phyloP scores from a whole-genome alignment of 2,888 invertebrate species.

The Glaucopsyche alexis region DNA sequence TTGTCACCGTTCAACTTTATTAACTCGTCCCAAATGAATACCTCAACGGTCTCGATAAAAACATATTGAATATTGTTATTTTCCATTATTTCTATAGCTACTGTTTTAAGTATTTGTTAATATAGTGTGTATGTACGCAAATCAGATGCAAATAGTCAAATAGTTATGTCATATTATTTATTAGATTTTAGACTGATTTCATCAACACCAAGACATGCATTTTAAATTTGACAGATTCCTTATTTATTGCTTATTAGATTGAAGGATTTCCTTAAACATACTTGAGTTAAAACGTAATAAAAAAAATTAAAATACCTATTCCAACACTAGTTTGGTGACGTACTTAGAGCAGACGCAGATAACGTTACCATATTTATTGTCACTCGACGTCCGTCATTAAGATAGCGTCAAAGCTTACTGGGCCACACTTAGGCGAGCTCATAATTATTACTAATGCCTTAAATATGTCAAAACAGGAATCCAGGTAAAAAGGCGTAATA shows the following conservation, averaged over 20 bases:
- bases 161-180: too few relatives aligned
- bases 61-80: neutral
- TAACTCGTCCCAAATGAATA: conserved; percentile 3
- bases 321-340: conserved; percentile 60
- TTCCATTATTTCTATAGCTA: neutral
- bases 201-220: neutral
- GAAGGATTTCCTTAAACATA: neutral
- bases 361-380: conserved; percentile 79
- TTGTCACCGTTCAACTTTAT: conserved; percentile 18
- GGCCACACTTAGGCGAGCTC: conserved; percentile 73
- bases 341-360: conserved; percentile 66
- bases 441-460: conserved; percentile 81
- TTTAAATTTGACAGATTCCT: neutral
- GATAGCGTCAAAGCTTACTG: conserved; percentile 78
- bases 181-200: too few relatives aligned
- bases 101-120: neutral
- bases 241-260: neutral
- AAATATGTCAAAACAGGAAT: conserved; percentile 81
- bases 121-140: neutral
- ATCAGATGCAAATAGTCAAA: too few relatives aligned
- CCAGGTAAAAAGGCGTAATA: conserved; percentile 80
- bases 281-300: neutral
- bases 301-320: conserved; percentile 25
- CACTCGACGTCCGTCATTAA: conserved; percentile 77
- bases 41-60: neutral